phyloP scores from a whole-genome alignment of 2,797 vertebrate species.

The Ptychobarbus kaznakovi region DNA sequence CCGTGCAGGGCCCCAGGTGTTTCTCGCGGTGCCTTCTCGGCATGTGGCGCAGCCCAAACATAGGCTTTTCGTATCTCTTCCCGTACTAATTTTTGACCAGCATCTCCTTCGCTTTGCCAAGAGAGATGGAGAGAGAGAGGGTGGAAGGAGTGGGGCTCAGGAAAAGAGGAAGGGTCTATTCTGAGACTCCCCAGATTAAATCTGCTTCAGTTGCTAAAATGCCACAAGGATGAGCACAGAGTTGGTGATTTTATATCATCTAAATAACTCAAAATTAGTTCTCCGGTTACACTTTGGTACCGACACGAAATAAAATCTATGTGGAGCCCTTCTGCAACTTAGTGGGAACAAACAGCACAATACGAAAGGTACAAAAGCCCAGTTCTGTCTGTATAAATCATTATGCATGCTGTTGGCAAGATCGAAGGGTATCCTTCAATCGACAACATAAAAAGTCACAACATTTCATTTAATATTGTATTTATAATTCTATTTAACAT shows the following conservation, averaged over 20 bases:
- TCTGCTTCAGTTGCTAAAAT: slow-evolving; percentile 50
- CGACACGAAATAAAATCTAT: not conserved
- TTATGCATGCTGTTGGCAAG: slow-evolving; percentile 21
- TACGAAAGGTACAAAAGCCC: not conserved
- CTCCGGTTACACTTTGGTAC: slow-evolving; percentile 26
- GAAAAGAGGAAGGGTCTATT: slow-evolving; percentile 60
- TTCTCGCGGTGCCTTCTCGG: slow-evolving; percentile 63
- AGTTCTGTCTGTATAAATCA: not conserved
- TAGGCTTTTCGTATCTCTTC: slow-evolving; percentile 29
- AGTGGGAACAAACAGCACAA: slow-evolving; percentile 4
- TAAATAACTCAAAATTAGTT: slow-evolving; percentile 43
- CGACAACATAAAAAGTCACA: slow-evolving; percentile 1
- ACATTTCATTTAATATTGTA: slow-evolving; percentile 25
- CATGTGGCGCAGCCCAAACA: slow-evolving; percentile 55
- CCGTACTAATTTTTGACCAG: slow-evolving; percentile 46
- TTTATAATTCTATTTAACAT: slow-evolving; percentile 27
- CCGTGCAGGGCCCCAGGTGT: slow-evolving; percentile 66
- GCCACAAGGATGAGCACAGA: slow-evolving; percentile 44
- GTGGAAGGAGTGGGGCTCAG: slow-evolving; percentile 10
- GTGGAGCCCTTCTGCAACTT: not conserved
- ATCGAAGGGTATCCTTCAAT: slow-evolving; percentile 9
- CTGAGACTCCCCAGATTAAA: slow-evolving; percentile 56
- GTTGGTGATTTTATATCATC: slow-evolving; percentile 41
- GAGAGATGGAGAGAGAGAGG: slow-evolving; percentile 38
- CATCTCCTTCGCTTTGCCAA: slow-evolving; percentile 48